A percentile compares a stretch with the other conserved stretches of the same genome.
phyloP scores from a whole-genome alignment of 92 coral and sea anemone genomes.

The Porites cylindrica region DNA sequence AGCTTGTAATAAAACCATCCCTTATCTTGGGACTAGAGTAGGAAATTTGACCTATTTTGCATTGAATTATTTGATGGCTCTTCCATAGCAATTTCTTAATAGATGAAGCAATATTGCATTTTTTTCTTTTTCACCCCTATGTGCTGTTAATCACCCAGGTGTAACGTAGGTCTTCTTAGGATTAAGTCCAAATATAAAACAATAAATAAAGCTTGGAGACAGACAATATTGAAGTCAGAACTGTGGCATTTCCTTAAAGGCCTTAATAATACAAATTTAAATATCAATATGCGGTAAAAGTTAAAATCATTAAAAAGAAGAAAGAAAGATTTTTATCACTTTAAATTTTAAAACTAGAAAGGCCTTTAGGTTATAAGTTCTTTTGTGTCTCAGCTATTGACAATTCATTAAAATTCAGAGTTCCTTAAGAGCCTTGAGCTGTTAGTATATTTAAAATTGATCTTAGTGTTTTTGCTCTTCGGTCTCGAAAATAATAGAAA shows the following conservation, averaged over 20 bases:
- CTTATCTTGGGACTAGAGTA: neutral
- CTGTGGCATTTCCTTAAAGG: neutral
- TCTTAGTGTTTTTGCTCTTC: too few relatives aligned
- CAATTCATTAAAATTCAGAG: too few relatives aligned
- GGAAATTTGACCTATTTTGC: neutral
- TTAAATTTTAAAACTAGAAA: neutral
- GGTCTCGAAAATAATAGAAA: too few relatives aligned
- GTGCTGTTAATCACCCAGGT: too few relatives aligned
- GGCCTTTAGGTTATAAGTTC: neutral
- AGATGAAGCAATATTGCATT: neutral
- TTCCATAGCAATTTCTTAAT: neutral
- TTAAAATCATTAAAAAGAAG: neutral
- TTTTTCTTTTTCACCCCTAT: neutral
- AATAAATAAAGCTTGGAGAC: neutral
- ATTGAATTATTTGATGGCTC: neutral
- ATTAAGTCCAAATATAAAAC: neutral
- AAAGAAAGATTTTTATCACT: neutral
- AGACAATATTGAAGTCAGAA: neutral
- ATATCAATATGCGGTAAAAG: neutral
- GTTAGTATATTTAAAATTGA: too few relatives aligned
- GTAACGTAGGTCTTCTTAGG: neutral
- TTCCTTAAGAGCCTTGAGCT: too few relatives aligned
- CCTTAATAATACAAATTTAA: neutral
- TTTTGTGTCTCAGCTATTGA: too few relatives aligned
- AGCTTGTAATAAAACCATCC: constrained; percentile 2